Conservation (phyloP, 53 echinoderm and acorn worm genomes). For the Antedon mediterranea region DNA sequence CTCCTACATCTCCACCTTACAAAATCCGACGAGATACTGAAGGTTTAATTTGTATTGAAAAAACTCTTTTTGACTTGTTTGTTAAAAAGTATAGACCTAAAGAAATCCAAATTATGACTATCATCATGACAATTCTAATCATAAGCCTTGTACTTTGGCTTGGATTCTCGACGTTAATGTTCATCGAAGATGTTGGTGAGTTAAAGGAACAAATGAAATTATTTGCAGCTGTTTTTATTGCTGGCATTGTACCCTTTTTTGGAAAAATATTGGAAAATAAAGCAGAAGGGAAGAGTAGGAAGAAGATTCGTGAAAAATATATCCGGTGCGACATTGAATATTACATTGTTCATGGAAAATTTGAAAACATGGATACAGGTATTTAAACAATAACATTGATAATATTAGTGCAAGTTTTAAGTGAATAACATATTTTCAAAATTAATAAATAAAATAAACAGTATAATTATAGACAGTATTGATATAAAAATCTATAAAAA, state of each 20-base stretch:
- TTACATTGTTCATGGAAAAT: neutral
- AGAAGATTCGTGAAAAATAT: neutral
- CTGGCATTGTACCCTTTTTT: slow-evolving; percentile 37
- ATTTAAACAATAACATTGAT: neutral
- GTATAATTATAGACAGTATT: too few species aligned
- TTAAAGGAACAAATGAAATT: slow-evolving; percentile 48
- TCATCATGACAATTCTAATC: slow-evolving; percentile 33
- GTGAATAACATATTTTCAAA: too few species aligned
- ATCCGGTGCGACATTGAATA: neutral
- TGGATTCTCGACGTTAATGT: slow-evolving; percentile 39
- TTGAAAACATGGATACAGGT: neutral
- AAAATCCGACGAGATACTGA: too few species aligned
- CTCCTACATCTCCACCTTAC: neutral
- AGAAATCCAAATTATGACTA: slow-evolving; percentile 30
- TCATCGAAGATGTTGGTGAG: slow-evolving; percentile 51
- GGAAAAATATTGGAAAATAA: neutral
- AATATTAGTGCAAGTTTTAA: too few species aligned
- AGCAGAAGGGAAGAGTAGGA: neutral
- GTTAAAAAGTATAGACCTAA: too few species aligned
- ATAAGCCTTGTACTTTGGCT: too few species aligned
- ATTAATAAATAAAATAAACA: too few species aligned
- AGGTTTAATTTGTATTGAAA: slow-evolving; percentile 43
- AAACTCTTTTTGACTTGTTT: slow-evolving; percentile 40
- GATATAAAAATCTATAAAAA: too few species aligned
- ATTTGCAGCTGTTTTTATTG: slow-evolving; percentile 58